Evolutionary conservation across 1,140 invertebrate genomes (phyloP).

Genomic region (Heliconius nattereri): DNA sequence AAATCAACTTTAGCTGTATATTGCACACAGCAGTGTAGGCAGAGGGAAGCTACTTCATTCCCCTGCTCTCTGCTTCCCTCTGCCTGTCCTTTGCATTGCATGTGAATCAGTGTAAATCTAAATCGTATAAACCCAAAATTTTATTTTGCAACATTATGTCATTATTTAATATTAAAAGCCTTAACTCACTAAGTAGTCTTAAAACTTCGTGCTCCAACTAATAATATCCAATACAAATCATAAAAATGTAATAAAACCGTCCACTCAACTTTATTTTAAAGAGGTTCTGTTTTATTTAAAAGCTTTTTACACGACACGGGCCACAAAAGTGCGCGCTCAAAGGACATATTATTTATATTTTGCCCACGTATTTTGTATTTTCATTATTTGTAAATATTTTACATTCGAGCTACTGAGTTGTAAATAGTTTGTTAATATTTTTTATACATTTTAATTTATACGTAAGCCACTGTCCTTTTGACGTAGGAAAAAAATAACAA

Average conservation of each 20-base stretch:
- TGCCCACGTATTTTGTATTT: constrained; percentile 32
- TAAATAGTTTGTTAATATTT: too few species aligned
- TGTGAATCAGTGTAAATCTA: too few species aligned
- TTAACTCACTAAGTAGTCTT: neutral
- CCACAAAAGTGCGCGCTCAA: constrained; percentile 38
- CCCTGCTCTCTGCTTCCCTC: too few species aligned
- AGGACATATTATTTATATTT: constrained; percentile 43
- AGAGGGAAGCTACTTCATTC: too few species aligned
- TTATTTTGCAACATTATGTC: too few species aligned
- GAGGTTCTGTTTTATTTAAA: constrained; percentile 40
- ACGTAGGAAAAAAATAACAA: too few species aligned
- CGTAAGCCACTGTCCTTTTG: too few species aligned
- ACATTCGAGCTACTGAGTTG: constrained; percentile 21
- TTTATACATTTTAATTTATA: too few species aligned
- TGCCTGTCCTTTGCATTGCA: too few species aligned
- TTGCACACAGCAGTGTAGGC: too few species aligned
- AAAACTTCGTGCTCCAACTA: neutral
- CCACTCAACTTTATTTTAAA: constrained; percentile 29
- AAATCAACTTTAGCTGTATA: too few species aligned
- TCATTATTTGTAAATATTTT: constrained; percentile 25
- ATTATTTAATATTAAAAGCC: neutral
- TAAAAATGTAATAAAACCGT: constrained; percentile 24
- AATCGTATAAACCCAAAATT: too few species aligned
- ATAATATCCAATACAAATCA: constrained; percentile 16
- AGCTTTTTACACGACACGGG: constrained; percentile 36